Percentiles rank a stretch among this genome's conserved stretches.
Conservation (phyloP, 1,140 invertebrate genomes). For the Eueides isabella region DNA sequence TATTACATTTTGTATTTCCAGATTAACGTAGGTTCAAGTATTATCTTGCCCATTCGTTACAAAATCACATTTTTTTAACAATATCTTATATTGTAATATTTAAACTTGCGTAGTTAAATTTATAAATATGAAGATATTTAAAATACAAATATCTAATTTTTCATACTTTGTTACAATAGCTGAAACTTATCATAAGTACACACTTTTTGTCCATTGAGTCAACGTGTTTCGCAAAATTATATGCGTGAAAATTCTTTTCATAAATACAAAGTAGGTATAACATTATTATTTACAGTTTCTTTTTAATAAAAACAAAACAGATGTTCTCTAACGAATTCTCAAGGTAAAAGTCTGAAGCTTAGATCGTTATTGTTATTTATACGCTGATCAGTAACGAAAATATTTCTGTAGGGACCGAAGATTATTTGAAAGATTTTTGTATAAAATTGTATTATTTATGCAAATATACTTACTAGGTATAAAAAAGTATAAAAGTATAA, state of each 20-base stretch:
- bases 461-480: background rate
- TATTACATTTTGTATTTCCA: no score
- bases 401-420: background rate
- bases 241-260: background rate
- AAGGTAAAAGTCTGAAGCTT: conserved; percentile 10
- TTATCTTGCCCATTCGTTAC: no score
- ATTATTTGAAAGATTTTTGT: background rate
- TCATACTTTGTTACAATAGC: background rate
- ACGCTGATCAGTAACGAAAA: background rate
- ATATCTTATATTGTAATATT: no score
- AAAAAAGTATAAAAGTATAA: conserved; percentile 3
- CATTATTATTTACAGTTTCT: background rate
- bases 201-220: background rate
- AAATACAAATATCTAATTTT: background rate
- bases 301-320: conserved; percentile 10
- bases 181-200: conserved; percentile 6
- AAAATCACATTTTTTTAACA: no score
- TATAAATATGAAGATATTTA: background rate
- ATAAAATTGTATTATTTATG: background rate
- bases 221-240: background rate
- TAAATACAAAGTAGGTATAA: background rate
- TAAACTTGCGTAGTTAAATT: no score
- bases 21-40: no score
- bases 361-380: conserved; percentile 11
- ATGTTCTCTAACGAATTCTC: conserved; percentile 5